phyloP scores from a whole-genome alignment of 2,113 vertebrate genomes.

The Oryctolagus cuniculus region DNA sequence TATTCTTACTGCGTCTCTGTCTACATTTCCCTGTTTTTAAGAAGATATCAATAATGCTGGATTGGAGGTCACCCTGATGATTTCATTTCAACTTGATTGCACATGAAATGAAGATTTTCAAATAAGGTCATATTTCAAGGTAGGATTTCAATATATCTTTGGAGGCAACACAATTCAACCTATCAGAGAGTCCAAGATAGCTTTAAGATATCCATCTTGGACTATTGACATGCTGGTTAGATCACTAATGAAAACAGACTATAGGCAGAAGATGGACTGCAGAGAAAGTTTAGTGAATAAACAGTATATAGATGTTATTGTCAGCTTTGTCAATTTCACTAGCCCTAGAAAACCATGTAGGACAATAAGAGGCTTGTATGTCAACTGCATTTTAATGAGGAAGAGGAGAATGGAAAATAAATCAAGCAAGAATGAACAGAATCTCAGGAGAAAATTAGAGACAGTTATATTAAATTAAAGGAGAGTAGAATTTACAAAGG shows the following conservation, averaged over 20 bases:
- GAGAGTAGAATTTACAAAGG: slow-evolving; percentile 40
- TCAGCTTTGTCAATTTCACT: background rate
- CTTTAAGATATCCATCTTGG: background rate
- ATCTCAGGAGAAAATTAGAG: background rate
- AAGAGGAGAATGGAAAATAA: background rate
- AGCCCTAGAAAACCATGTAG: background rate
- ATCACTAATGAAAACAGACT: background rate
- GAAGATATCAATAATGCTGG: background rate
- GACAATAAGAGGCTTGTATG: background rate
- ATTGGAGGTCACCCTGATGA: background rate
- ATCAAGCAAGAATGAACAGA: background rate
- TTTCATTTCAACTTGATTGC: background rate
- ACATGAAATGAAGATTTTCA: background rate
- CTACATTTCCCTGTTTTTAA: background rate
- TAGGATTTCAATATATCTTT: background rate
- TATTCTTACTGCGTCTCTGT: background rate
- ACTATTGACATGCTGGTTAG: background rate
- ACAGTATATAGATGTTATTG: background rate
- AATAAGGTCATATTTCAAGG: background rate
- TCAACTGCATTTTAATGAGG: background rate
- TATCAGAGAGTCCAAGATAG: background rate
- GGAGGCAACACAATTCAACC: background rate
- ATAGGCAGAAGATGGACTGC: background rate
- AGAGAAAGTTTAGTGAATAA: background rate
- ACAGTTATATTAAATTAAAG: background rate